Conservation (phyloP, 2,113 vertebrate genomes). For the Mastomys coucha region DNA sequence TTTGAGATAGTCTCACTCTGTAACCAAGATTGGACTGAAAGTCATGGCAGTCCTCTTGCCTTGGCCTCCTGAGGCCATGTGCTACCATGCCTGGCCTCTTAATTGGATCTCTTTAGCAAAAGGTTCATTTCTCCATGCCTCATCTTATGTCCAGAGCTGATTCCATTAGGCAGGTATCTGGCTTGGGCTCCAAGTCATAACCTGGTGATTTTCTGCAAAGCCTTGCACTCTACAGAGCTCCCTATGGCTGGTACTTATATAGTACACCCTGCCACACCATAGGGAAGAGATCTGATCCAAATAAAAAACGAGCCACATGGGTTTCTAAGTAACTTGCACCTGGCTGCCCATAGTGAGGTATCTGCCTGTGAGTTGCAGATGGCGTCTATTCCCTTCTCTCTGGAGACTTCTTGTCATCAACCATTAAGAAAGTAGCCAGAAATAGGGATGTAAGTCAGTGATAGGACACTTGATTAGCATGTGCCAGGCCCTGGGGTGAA, state of each 20-base stretch:
- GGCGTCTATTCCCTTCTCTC: background rate
- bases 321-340: conserved; percentile 32
- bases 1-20: background rate
- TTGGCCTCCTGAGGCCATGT: background rate
- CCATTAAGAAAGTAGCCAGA: background rate
- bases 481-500: background rate
- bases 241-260: background rate
- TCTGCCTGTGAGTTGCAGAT: conserved; percentile 55
- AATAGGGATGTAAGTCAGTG: background rate
- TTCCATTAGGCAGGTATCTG: conserved; percentile 48
- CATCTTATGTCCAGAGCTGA: conserved; percentile 37
- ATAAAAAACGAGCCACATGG: conserved; percentile 9
- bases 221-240: background rate
- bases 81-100: background rate
- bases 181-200: conserved; percentile 52
- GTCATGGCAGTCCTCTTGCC: background rate
- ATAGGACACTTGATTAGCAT: background rate
- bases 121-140: conserved; percentile 31
- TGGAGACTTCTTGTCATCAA: background rate
- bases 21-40: background rate
- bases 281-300: conserved; percentile 52
- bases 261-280: background rate
- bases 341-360: conserved; percentile 37
- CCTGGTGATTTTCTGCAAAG: conserved; percentile 62
- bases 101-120: conserved; percentile 43